Evolutionary conservation across 2,888 invertebrate species (phyloP), one percentile per base, ranked within the genome.

Genomic region (Cryptocheilus praepositus): DNA sequence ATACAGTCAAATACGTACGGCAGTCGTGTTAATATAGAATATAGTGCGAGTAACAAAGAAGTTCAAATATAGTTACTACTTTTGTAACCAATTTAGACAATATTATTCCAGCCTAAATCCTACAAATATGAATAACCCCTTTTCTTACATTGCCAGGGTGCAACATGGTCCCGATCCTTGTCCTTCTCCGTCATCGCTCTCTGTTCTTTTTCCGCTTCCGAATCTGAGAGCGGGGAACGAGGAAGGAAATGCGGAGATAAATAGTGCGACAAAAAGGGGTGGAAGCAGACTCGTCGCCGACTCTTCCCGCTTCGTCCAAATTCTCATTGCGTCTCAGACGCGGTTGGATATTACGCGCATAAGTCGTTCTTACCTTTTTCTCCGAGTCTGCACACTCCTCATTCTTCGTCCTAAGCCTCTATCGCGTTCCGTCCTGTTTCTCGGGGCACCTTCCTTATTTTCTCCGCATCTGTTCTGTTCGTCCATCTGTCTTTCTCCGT

Each of bases 301-400:
- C 49, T 49, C 49, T 16, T 13, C 16, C 49, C 62, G 70, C 64
- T 69, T 59, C 62, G 61, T 76, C 71, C 68, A 70, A 76, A 72
- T 74, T 67, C 76, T 68, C 75, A 79, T 79, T 79, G 79, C 81
- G 67, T 68, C 64, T 59, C 55, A 54, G 73, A 73, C 74, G 70
- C 77, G 72, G 72, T 58, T 66, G 70, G 78, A 80, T 78, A 80
- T 78, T 78, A 80, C 78, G 72, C 69, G 77, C 58, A 56, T 71
- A 68, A 71, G 77, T 74, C 74, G 71, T 73, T 81, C 65, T 57
- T 57, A 16, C 55, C 53, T 25, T 18, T 16, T 49, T 22, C 36
- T 53, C 55, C n/a, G n/a, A n/a, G n/a, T n/a, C n/a, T n/a, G n/a
- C n/a, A n/a, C n/a, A n/a, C n/a, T n/a, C 61, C 11, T 64, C 56